These are phyloP conservation scores for Emydoidea blandingii DNA, from an alignment of 2,797 vertebrate species.

Conservation along the genomic window DNA sequence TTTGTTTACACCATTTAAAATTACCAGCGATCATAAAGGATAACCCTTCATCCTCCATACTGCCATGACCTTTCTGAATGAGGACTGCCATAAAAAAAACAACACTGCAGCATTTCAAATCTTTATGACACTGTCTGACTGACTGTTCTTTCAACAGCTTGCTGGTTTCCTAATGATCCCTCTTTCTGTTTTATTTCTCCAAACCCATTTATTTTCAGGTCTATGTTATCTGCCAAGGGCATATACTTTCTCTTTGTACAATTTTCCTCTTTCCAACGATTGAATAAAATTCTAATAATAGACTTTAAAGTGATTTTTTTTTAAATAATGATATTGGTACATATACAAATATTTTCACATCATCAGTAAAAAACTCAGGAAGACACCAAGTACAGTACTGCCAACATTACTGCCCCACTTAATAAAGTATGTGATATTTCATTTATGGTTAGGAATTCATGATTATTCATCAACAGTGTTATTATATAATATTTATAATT, in stretches of 20 bases:
- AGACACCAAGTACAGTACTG: not conserved
- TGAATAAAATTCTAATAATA: conserved; percentile 31
- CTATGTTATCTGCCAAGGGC: conserved; percentile 26
- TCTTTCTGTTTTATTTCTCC: conserved; percentile 70
- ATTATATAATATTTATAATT: not conserved
- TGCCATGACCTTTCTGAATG: conserved; percentile 77
- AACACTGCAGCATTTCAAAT: conserved; percentile 69
- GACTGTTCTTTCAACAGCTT: conserved; percentile 72
- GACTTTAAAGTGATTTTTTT: conserved; percentile 9
- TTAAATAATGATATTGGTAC: not conserved
- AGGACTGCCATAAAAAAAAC: conserved; percentile 68
- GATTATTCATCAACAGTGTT: not conserved
- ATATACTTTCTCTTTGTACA: not conserved
- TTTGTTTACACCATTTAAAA: conserved; percentile 79
- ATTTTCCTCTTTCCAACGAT: not conserved
- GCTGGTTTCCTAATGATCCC: conserved; percentile 63
- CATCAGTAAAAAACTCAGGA: not conserved
- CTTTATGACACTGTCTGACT: conserved; percentile 73
- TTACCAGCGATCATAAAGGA: conserved; percentile 75
- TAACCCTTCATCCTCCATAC: conserved; percentile 68
- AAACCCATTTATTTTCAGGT: conserved; percentile 64
- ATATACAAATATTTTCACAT: not conserved
- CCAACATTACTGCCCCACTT: not conserved
- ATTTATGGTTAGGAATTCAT: conserved; percentile 1
- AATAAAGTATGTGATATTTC: not conserved